Percentiles rank a stretch among this genome's conserved stretches.
Evolutionary conservation across 2,797 vertebrate genomes (phyloP).

Genomic region (Gadopsis marmoratus): DNA sequence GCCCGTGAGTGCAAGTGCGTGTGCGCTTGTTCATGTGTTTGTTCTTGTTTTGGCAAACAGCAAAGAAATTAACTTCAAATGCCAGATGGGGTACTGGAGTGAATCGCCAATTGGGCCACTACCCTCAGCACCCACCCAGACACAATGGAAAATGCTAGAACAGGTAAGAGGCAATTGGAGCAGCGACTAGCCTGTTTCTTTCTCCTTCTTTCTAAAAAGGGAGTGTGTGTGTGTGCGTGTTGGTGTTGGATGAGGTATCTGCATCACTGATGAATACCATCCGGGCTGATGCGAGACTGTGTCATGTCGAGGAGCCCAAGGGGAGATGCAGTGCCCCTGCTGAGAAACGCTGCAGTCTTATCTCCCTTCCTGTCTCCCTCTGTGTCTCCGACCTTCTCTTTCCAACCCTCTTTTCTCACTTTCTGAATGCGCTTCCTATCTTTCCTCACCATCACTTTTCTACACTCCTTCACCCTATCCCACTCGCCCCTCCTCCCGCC

Average conservation of each 20-base stretch:
- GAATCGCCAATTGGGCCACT: slow-evolving; percentile 78
- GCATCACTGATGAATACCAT: slow-evolving; percentile 73
- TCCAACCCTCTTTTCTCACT: slow-evolving; percentile 71
- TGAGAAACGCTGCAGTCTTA: slow-evolving; percentile 79
- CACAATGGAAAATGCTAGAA: slow-evolving; percentile 66
- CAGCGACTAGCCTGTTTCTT: slow-evolving; percentile 51
- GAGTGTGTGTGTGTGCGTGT: background rate
- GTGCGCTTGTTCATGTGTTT: slow-evolving; percentile 51
- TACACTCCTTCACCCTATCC: slow-evolving; percentile 60
- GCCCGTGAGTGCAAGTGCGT: slow-evolving; percentile 37
- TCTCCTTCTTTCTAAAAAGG: slow-evolving; percentile 46
- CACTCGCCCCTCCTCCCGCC: slow-evolving; percentile 30
- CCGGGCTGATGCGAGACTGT: slow-evolving; percentile 62
- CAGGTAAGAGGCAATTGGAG: slow-evolving; percentile 69
- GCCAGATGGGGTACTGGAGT: slow-evolving; percentile 80
- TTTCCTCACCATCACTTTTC: slow-evolving; percentile 76
- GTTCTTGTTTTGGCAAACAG: slow-evolving; percentile 74
- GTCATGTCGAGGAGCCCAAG: slow-evolving; percentile 66
- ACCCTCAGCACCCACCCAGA: slow-evolving; percentile 56
- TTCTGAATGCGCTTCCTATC: slow-evolving; percentile 67
- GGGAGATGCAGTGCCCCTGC: slow-evolving; percentile 70
- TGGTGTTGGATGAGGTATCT: slow-evolving; percentile 51
- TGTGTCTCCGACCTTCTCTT: slow-evolving; percentile 76
- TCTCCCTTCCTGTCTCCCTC: slow-evolving; percentile 74
- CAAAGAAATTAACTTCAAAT: slow-evolving; percentile 79